Base-by-base conservation (phyloP, 2,113 vertebrate species). In the Panthera uncia region DNA sequence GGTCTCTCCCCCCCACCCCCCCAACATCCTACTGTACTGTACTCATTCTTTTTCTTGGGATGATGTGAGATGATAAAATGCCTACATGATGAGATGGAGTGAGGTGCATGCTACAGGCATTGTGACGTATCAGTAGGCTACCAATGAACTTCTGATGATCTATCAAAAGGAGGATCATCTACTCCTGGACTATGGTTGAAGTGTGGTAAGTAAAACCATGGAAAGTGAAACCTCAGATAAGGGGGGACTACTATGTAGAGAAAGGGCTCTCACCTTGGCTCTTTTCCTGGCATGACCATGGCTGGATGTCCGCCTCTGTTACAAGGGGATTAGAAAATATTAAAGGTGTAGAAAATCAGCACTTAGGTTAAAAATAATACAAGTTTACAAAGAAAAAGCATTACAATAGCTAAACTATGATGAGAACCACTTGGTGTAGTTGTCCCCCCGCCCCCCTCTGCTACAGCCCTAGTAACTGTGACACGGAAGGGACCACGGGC, bases 261-360 rank as follows among this genome's bases (percentile, higher is more conserved):
- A 91, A 89, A 52, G 41, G 50, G 38, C 7, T 97, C 99, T 98
- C 98, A 99, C 99, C 99, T 99, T 99, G 98, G 99, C 99, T 99
- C 99, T 99, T 98, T 99, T 99, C 98, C 99, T 99, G 84, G 99
- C 99, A 96, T 99, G 99, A 65, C 99, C 99, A 14, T 99, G 99
- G 98, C 99, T 99, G 2, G 99, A 99, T 83, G 99, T 98, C 96
- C 99, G 99, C 93, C 99, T 99, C 99, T 99, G 99, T 48, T 97
- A 98, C 95, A 95, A 98, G 97, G 48, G 78, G 96, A 96, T 97
- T 74, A 82, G 41, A 96, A 97, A 69, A 86, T 0, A 97, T 94
- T 96, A 97, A 97, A 97, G 25, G 29, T 79, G 15, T 52, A 21
- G 69, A 66, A 96, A 96, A 86, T 61, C 45, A 92, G 92, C n/a